Evolutionary conservation across 2,113 vertebrate species (phyloP).

Genomic region (Pygoscelis antarcticus): DNA sequence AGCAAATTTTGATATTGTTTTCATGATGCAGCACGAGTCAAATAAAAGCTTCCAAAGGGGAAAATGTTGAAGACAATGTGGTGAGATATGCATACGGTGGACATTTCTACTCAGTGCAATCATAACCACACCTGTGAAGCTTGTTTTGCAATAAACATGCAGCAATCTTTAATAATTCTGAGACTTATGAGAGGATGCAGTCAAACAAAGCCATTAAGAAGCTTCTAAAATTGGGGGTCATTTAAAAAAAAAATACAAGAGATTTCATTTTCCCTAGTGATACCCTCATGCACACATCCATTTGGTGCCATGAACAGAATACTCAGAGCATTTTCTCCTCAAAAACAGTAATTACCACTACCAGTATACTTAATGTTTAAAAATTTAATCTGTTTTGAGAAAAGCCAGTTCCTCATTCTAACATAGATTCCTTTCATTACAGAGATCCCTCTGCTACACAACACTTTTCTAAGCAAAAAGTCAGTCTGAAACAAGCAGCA

Average conservation of each 20-base stretch:
- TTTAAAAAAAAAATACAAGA: background rate
- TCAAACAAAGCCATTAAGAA: background rate
- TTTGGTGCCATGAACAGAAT: background rate
- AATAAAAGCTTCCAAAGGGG: background rate
- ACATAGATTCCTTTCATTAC: too few relatives aligned
- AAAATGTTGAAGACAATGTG: background rate
- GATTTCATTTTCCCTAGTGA: background rate
- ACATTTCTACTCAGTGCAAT: background rate
- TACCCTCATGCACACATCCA: background rate
- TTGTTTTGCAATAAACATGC: background rate
- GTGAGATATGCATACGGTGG: background rate
- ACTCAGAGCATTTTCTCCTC: background rate
- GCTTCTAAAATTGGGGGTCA: background rate
- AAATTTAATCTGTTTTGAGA: background rate
- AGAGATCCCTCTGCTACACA: background rate
- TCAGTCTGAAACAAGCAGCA: background rate
- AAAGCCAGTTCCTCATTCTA: background rate
- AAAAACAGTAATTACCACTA: background rate
- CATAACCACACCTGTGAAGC: background rate
- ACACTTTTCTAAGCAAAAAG: background rate
- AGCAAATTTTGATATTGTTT: background rate
- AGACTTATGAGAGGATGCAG: background rate
- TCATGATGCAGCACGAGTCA: background rate
- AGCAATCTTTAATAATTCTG: background rate
- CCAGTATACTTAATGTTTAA: background rate